Conservation (phyloP, 2,113 vertebrate genomes). For the Chaetura pelagica region DNA sequence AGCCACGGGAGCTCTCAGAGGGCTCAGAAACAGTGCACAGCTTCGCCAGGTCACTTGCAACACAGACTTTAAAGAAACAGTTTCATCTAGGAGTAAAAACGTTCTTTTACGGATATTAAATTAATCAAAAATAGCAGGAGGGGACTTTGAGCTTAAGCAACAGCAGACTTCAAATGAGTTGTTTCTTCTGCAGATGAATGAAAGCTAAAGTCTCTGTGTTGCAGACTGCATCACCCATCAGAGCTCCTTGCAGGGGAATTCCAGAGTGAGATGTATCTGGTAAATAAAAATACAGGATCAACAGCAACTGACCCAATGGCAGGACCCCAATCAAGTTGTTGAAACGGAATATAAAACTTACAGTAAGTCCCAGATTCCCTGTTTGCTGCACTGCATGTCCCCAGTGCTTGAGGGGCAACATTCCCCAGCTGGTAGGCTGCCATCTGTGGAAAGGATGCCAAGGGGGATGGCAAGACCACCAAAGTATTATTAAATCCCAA, state of each 20-base stretch:
- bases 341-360: background rate
- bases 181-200: slow-evolving; percentile 23
- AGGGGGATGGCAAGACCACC: rapidly evolving
- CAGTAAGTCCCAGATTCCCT: background rate
- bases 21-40: slow-evolving; percentile 27
- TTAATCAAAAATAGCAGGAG: background rate
- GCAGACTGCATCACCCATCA: background rate
- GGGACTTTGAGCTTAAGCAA: background rate
- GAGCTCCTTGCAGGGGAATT: slow-evolving; percentile 1
- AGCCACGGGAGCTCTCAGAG: slow-evolving; percentile 48
- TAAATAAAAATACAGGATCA: slow-evolving; percentile 34
- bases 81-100: slow-evolving; percentile 27
- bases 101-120: slow-evolving; percentile 33
- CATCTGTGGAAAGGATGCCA: background rate
- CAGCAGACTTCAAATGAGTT: background rate
- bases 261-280: background rate
- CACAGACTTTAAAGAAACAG: slow-evolving; percentile 34
- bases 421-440: background rate
- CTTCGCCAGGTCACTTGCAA: slow-evolving; percentile 17
- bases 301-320: background rate
- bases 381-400: background rate
- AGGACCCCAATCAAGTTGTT: background rate
- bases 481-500: background rate
- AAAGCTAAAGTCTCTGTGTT: background rate
- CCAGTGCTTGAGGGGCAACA: background rate